phyloP scores from a whole-genome alignment of 2,888 invertebrate genomes.

The Oegoconia quadripuncta region DNA sequence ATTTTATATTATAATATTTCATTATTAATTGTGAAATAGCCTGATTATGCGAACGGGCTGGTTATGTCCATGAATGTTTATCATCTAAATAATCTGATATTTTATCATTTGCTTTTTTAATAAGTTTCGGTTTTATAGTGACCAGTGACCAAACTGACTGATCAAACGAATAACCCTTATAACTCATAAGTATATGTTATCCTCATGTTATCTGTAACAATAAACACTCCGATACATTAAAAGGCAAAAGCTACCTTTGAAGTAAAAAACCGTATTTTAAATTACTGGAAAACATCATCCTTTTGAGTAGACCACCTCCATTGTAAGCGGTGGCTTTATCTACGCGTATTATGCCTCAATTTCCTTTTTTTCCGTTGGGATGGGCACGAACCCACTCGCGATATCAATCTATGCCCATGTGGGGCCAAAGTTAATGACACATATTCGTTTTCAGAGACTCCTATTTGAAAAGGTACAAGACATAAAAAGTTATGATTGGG shows the following conservation, averaged over 20 bases:
- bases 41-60: too few species aligned
- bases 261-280: constrained; percentile 24
- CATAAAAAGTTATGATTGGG: constrained; percentile 10
- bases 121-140: too few species aligned
- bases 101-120: too few species aligned
- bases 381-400: constrained; percentile 32
- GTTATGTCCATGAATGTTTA: too few species aligned
- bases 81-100: too few species aligned
- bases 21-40: too few species aligned
- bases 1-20: too few species aligned
- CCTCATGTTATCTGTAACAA: too few species aligned
- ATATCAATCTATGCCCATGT: constrained; percentile 46
- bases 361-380: constrained; percentile 41
- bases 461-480: constrained; percentile 1
- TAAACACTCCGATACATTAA: too few species aligned
- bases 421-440: constrained; percentile 39
- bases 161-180: too few species aligned
- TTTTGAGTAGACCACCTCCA: constrained; percentile 27
- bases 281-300: constrained; percentile 17
- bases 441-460: constrained; percentile 24
- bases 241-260: constrained; percentile 15
- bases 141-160: too few species aligned
- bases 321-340: constrained; percentile 38
- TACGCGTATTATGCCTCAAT: constrained; percentile 60
- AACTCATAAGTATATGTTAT: too few species aligned